These are phyloP conservation scores for Malthinus seriepunctatus DNA, from an alignment of 2,888 invertebrate genomes.

Conservation along the genomic window DNA sequence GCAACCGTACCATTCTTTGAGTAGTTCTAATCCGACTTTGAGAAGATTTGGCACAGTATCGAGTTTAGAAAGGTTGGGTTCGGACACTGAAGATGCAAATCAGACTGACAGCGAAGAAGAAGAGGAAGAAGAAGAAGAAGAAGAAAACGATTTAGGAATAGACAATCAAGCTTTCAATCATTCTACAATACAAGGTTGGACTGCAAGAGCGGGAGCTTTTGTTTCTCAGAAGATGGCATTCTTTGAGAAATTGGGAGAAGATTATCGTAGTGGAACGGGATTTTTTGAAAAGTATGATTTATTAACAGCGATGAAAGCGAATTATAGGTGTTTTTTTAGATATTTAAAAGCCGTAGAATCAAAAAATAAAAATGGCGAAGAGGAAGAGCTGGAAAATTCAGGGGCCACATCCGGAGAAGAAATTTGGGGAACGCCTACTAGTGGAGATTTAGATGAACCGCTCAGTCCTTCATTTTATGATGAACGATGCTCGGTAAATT, in stretches of 20 bases:
- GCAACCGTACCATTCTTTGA: constrained; percentile 73
- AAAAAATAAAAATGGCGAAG: constrained; percentile 58
- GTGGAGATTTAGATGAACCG: constrained; percentile 77
- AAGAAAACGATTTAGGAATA: constrained; percentile 38
- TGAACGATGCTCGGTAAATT: constrained; percentile 57
- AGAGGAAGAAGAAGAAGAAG: too few relatives aligned
- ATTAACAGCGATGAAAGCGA: background rate
- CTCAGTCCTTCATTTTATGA: constrained; percentile 66
- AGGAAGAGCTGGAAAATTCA: constrained; percentile 73
- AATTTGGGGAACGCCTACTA: constrained; percentile 88
- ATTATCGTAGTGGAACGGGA: constrained; percentile 48
- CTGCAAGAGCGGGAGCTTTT: constrained; percentile 77
- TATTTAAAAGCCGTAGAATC: constrained; percentile 61
- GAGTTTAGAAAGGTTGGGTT: constrained; percentile 70
- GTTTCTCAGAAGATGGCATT: constrained; percentile 81
- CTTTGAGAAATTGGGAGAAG: constrained; percentile 66
- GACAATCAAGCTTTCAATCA: constrained; percentile 52
- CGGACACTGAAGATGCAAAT: constrained; percentile 57
- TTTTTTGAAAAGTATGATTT: constrained; percentile 54
- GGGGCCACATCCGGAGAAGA: constrained; percentile 85
- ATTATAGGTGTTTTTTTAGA: constrained; percentile 48
- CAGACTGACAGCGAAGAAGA: constrained; percentile 41
- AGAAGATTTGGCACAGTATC: constrained; percentile 72
- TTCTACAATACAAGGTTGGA: constrained; percentile 65
- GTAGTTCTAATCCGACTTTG: constrained; percentile 58